Evolutionary conservation across 2,797 vertebrate genomes (phyloP).

Genomic region (Cichlasoma orientale): DNA sequence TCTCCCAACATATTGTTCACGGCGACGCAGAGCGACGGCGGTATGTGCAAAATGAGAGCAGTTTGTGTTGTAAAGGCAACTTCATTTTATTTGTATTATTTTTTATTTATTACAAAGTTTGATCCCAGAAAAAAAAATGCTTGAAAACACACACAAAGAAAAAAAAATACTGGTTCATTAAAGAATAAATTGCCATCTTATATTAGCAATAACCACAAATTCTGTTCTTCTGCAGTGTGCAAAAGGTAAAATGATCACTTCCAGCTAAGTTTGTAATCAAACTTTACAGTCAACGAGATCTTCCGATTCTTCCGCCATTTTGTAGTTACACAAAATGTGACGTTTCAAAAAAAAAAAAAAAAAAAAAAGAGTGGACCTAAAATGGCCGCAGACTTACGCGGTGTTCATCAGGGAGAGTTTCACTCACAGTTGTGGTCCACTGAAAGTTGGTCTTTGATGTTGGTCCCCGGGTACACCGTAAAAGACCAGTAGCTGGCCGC

Average conservation of each 20-base stretch:
- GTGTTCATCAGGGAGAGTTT: conserved; percentile 33
- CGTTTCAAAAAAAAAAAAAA: conserved; percentile 31
- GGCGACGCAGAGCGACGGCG: not conserved
- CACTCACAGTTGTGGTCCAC: conserved; percentile 28
- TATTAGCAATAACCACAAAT: not conserved
- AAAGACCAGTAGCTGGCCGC: conserved; percentile 20
- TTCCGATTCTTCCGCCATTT: conserved; percentile 58
- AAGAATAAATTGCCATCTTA: not conserved
- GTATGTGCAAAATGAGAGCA: not conserved
- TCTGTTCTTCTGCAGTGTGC: not conserved
- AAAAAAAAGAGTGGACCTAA: conserved; percentile 50
- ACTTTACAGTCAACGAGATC: not conserved
- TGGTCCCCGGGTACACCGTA: conserved; percentile 17
- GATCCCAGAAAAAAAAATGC: not conserved
- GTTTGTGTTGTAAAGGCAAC: not conserved
- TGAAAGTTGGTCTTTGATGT: conserved; percentile 42
- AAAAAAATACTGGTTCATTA: not conserved
- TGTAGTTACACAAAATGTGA: conserved; percentile 51
- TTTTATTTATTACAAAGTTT: not conserved
- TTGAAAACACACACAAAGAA: not conserved
- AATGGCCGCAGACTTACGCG: conserved; percentile 66
- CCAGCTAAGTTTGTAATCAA: not conserved
- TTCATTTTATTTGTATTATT: not conserved
- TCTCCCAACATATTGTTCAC: conserved; percentile 4
- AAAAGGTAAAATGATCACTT: not conserved